Conservation (phyloP, 2,113 vertebrate genomes). For the Rhombomys opimus region DNA sequence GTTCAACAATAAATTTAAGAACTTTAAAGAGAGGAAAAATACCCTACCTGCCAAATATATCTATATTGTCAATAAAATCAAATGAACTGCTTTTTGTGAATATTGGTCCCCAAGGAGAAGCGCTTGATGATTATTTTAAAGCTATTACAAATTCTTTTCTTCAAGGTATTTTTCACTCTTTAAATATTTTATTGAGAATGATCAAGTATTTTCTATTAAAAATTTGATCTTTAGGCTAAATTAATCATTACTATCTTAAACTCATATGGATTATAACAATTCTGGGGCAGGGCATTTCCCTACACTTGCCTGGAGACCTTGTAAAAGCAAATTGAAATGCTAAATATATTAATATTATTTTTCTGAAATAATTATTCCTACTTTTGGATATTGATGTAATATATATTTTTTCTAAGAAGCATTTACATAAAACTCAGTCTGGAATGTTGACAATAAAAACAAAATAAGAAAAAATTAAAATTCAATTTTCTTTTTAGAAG, state of each 20-base stretch:
- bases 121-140: constrained; percentile 59
- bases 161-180: constrained; percentile 35
- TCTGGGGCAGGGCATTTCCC: constrained; percentile 65
- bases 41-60: constrained; percentile 59
- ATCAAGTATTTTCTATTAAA: constrained; percentile 69
- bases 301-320: constrained; percentile 13
- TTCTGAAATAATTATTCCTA: constrained; percentile 66
- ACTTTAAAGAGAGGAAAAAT: constrained; percentile 66
- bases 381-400: constrained; percentile 79
- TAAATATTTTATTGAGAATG: constrained; percentile 70
- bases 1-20: constrained; percentile 35
- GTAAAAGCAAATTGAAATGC: constrained; percentile 76
- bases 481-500: constrained; percentile 72
- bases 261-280: constrained; percentile 48
- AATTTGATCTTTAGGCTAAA: not conserved
- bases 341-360: constrained; percentile 76
- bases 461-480: constrained; percentile 73
- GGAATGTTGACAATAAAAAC: constrained; percentile 85
- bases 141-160: constrained; percentile 45
- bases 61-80: constrained; percentile 73
- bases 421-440: constrained; percentile 78
- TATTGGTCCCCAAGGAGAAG: constrained; percentile 57
- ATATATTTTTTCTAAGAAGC: constrained; percentile 80
- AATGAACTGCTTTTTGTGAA: constrained; percentile 65
- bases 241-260: constrained; percentile 69